These are phyloP conservation scores for Chesias legatella DNA, from an alignment of 2,888 invertebrate species.

Conservation along the genomic window DNA sequence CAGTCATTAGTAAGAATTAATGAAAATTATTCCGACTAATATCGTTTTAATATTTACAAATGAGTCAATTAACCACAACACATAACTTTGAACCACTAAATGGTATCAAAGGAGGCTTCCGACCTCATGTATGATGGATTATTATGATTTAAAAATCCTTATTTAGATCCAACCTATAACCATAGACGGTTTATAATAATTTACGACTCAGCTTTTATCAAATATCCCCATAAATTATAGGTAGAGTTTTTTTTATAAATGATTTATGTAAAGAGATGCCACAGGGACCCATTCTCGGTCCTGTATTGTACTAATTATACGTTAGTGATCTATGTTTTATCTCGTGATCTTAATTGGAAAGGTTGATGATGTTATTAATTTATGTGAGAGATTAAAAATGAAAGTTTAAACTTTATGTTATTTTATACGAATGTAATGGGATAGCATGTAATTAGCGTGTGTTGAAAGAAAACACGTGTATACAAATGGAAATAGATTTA, in stretches of 20 bases:
- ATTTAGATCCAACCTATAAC: constrained; percentile 17
- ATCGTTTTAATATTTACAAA: constrained; percentile 19
- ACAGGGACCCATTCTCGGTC: constrained; percentile 29
- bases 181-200: constrained; percentile 26
- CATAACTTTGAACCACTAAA: constrained; percentile 4
- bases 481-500: too few relatives aligned
- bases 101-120: constrained; percentile 21
- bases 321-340: constrained; percentile 1
- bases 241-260: constrained; percentile 23
- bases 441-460: not conserved
- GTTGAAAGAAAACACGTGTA: too few relatives aligned
- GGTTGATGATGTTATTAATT: constrained; percentile 29
- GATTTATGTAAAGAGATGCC: constrained; percentile 30
- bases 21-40: not conserved
- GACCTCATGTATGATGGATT: constrained; percentile 12
- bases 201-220: constrained; percentile 30
- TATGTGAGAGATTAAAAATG: constrained; percentile 24
- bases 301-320: constrained; percentile 22
- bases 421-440: constrained; percentile 5
- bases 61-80: constrained; percentile 14
- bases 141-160: constrained; percentile 13
- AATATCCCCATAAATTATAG: constrained; percentile 28
- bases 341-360: constrained; percentile 35
- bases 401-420: constrained; percentile 9
- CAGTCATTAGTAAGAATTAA: constrained; percentile 5